A percentile compares a stretch with the other conserved stretches of the same genome.
Conservation (phyloP, 2,113 vertebrate species). For the Heptranchias perlo region DNA sequence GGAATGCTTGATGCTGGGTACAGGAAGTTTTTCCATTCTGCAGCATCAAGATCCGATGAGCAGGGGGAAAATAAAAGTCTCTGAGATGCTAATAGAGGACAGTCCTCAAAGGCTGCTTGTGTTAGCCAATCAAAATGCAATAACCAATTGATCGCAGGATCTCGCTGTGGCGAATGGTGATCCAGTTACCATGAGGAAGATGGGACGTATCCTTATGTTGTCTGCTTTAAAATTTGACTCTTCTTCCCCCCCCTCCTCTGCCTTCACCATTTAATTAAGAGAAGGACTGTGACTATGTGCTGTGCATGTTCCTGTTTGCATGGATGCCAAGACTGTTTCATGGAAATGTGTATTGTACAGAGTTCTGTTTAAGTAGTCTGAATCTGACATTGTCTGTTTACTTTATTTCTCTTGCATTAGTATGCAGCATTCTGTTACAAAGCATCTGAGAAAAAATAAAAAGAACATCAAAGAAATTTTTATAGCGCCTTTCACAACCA, state of each 20-base stretch:
- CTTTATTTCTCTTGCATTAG: background rate
- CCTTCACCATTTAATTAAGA: background rate
- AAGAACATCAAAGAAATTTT: background rate
- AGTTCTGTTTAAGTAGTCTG: background rate
- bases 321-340: too few species aligned
- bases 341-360: background rate
- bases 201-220: background rate
- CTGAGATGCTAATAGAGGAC: background rate
- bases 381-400: background rate
- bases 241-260: too few species aligned
- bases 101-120: background rate
- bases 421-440: background rate
- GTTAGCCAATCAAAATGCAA: background rate
- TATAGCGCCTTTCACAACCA: background rate
- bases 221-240: background rate
- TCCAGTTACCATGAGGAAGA: background rate
- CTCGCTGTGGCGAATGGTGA: background rate
- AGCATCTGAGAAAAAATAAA: background rate
- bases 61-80: background rate
- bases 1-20: background rate
- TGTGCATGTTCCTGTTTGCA: background rate
- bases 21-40: background rate
- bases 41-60: background rate
- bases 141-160: background rate
- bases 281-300: background rate